Conservation (phyloP, 1,140 invertebrate species). For the Drosophila varians region DNA sequence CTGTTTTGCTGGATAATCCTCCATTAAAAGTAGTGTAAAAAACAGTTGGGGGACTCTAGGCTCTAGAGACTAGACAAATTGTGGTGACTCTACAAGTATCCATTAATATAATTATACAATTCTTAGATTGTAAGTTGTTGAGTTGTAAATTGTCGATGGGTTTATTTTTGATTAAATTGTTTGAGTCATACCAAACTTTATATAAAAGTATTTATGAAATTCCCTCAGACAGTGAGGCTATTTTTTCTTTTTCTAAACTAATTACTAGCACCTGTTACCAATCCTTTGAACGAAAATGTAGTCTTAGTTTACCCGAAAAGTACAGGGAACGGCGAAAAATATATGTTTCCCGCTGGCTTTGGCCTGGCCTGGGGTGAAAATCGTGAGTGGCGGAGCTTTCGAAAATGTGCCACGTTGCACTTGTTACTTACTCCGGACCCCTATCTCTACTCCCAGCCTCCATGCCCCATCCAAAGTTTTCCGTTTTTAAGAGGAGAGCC, state of each 20-base stretch:
- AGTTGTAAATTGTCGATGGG: not conserved
- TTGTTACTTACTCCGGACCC: constrained; percentile 48
- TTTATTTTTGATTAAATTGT: too few relatives aligned
- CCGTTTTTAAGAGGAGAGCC: constrained; percentile 8
- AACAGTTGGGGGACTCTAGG: not conserved
- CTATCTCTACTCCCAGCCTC: not conserved
- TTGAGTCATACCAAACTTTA: too few relatives aligned
- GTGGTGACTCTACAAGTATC: not conserved
- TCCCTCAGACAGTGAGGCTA: not conserved
- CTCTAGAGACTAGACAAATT: not conserved
- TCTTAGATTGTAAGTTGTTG: not conserved
- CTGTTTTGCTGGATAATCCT: constrained; percentile 67
- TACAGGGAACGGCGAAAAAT: constrained; percentile 22
- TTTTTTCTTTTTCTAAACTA: not conserved
- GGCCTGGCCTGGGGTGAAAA: constrained; percentile 64
- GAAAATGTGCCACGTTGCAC: constrained; percentile 80
- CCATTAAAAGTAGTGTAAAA: constrained; percentile 59
- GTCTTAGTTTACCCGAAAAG: not conserved
- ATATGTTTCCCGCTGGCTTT: constrained; percentile 52
- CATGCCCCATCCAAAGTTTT: not conserved
- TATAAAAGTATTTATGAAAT: not conserved
- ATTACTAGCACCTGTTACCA: constrained; percentile 4
- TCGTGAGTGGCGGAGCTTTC: constrained; percentile 67
- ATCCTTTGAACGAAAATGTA: not conserved
- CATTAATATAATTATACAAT: not conserved